Percentiles rank a stretch among this genome's conserved stretches.
These are phyloP conservation scores for Agrilus biguttatus DNA, from an alignment of 2,888 invertebrate species.

Conservation along the genomic window DNA sequence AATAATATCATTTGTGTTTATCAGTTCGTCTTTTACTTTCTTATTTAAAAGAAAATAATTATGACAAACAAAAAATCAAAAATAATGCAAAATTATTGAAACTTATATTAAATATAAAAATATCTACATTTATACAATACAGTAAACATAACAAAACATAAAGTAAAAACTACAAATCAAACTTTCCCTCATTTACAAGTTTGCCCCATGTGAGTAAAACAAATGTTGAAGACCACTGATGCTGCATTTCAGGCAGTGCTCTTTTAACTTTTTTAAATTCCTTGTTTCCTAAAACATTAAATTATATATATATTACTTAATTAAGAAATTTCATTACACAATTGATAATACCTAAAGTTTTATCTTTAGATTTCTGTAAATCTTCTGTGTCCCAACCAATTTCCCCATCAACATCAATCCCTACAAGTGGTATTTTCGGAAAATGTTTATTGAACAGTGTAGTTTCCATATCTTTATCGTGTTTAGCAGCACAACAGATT, in stretches of 20 bases:
- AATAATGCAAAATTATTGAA: too few relatives aligned
- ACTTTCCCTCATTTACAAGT: too few relatives aligned
- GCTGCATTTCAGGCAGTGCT: neutral
- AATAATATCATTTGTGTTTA: too few relatives aligned
- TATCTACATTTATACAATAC: too few relatives aligned
- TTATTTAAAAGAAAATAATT: too few relatives aligned
- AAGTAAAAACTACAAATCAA: too few relatives aligned
- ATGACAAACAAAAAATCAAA: too few relatives aligned
- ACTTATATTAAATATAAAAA: too few relatives aligned
- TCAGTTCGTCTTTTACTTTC: too few relatives aligned
- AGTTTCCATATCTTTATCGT: neutral
- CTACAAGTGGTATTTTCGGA: neutral
- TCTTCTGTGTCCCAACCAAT: neutral
- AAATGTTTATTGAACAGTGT: neutral
- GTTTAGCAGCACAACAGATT: neutral
- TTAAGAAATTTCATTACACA: too few relatives aligned
- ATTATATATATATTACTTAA: too few relatives aligned
- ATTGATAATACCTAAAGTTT: neutral
- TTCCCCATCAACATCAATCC: neutral
- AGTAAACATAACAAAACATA: too few relatives aligned
- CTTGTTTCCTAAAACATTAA: neutral
- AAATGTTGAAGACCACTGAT: neutral
- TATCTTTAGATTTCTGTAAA: neutral
- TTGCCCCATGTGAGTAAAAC: constrained; percentile 1
- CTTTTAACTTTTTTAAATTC: neutral